Conservation (phyloP, 2,888 invertebrate genomes). For the Atrina japonica region DNA sequence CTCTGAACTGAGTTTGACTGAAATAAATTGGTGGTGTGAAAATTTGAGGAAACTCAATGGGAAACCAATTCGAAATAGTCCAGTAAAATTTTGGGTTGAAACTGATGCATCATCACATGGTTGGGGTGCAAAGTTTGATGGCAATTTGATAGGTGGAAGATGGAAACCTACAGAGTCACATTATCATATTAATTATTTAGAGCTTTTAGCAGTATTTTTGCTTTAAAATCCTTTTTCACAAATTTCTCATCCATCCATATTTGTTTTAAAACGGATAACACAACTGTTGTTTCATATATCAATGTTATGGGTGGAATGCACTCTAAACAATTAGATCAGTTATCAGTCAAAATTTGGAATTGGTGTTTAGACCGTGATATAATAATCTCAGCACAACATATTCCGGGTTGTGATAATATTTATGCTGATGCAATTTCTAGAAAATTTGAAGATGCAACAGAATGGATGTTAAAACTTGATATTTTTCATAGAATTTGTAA, state of each 20-base stretch:
- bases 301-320: conserved; percentile 17
- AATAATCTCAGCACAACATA: too few relatives aligned
- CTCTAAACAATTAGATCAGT: not conserved
- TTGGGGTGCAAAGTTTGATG: not conserved
- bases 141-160: conserved; percentile 8
- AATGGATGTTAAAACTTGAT: too few relatives aligned
- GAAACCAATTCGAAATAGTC: not conserved
- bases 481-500: too few relatives aligned
- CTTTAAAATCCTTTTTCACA: conserved; percentile 3
- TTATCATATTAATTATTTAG: conserved; percentile 3
- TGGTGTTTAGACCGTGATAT: too few relatives aligned
- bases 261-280: conserved; percentile 16
- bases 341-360: too few relatives aligned
- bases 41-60: conserved; percentile 2
- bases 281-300: conserved; percentile 9
- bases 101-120: conserved; percentile 2
- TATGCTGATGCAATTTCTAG: too few relatives aligned
- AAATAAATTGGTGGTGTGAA: conserved; percentile 33
- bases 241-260: conserved; percentile 2
- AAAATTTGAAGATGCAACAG: too few relatives aligned
- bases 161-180: too few relatives aligned
- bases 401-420: too few relatives aligned
- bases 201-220: conserved; percentile 3
- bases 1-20: not conserved
- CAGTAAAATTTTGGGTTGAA: conserved; percentile 6